A percentile compares a stretch with the other conserved stretches of the same genome.
phyloP scores from a whole-genome alignment of 2,797 vertebrate species.

The Octomys mimax region DNA sequence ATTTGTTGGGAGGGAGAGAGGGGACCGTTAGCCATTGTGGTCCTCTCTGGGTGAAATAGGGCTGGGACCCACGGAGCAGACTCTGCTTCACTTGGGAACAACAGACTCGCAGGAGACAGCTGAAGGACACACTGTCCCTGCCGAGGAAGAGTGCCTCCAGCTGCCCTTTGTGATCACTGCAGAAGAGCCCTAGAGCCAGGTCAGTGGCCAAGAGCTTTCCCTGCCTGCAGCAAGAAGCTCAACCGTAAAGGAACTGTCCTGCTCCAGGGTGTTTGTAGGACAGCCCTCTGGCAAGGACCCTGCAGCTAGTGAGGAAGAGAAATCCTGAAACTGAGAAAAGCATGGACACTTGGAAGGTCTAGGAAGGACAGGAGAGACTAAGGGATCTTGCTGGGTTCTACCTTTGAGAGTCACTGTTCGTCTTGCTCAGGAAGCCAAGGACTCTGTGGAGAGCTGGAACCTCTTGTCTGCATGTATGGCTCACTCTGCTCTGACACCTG shows the following conservation, averaged over 20 bases:
- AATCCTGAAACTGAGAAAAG: background rate
- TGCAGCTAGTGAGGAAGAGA: constrained; percentile 12
- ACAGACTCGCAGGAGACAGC: background rate
- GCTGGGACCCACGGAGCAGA: background rate
- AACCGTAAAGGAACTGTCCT: background rate
- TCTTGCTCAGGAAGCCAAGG: background rate
- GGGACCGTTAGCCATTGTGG: background rate
- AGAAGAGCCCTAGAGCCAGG: background rate
- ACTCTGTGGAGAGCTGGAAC: background rate
- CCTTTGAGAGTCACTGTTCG: background rate
- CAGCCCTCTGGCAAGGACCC: background rate
- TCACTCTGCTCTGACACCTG: background rate
- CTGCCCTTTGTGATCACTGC: background rate
- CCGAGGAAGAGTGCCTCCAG: background rate
- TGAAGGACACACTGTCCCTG: background rate
- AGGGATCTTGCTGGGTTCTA: background rate
- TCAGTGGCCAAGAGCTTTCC: background rate
- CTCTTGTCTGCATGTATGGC: background rate
- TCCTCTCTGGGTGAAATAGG: background rate
- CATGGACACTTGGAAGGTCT: background rate
- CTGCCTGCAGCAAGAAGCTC: background rate
- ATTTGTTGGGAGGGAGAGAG: background rate
- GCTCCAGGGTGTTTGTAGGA: background rate
- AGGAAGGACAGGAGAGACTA: background rate
- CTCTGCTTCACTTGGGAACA: background rate